Conservation (phyloP, 1,140 invertebrate species). For the Trichonephila clavata region DNA sequence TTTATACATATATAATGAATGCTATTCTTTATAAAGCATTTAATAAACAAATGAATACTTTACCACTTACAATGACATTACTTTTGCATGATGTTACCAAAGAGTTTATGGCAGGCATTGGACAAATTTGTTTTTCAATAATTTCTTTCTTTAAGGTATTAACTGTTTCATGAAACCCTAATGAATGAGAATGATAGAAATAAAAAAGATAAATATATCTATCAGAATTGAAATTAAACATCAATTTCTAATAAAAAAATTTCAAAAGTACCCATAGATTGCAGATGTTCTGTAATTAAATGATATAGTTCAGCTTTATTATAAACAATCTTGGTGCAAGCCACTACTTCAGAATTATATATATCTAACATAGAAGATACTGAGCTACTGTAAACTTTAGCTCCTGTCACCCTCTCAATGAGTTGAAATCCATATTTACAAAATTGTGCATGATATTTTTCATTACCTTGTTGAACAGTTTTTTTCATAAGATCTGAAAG, state of each 20-base stretch:
- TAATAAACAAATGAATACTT: too few relatives aligned
- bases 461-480: conserved; percentile 96
- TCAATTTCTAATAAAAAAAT: background rate
- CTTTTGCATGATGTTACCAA: background rate
- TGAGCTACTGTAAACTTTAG: conserved; percentile 88
- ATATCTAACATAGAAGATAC: conserved; percentile 90
- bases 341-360: conserved; percentile 95
- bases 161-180: conserved; percentile 86
- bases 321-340: conserved; percentile 96
- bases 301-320: conserved; percentile 95
- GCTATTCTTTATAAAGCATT: too few relatives aligned
- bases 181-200: background rate
- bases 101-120: background rate
- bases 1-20: too few relatives aligned
- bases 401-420: conserved; percentile 94
- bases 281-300: conserved; percentile 94
- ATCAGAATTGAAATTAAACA: background rate
- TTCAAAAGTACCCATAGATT: conserved; percentile 85
- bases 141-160: conserved; percentile 89
- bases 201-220: background rate
- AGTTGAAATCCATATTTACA: conserved; percentile 96
- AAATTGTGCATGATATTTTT: conserved; percentile 96
- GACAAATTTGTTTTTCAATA: conserved; percentile 81
- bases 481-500: conserved; percentile 89
- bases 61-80: background rate